These are phyloP conservation scores for Mythimna loreyi DNA, from an alignment of 2,888 invertebrate genomes.

Conservation along the genomic window DNA sequence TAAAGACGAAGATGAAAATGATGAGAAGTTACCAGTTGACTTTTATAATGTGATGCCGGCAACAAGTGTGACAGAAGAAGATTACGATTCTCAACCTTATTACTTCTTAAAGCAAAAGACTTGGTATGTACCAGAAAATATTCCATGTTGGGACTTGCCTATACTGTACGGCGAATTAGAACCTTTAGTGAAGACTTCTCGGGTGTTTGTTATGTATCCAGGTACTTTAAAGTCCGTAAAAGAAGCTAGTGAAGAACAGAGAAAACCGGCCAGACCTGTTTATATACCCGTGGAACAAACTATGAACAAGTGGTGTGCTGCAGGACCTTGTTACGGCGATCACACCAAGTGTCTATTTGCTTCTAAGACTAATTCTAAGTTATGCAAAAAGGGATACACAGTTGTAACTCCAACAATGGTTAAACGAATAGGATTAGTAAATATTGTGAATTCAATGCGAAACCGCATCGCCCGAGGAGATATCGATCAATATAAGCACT, in stretches of 20 bases:
- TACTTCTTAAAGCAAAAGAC: slow-evolving; percentile 46
- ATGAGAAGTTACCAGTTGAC: slow-evolving; percentile 64
- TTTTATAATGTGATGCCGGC: slow-evolving; percentile 81
- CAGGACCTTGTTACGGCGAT: slow-evolving; percentile 84
- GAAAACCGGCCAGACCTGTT: slow-evolving; percentile 24
- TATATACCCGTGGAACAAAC: slow-evolving; percentile 49
- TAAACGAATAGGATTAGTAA: slow-evolving; percentile 78
- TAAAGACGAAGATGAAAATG: slow-evolving; percentile 48
- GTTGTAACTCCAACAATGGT: slow-evolving; percentile 72
- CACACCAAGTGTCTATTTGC: slow-evolving; percentile 85
- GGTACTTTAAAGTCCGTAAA: slow-evolving; percentile 75
- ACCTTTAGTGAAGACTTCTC: slow-evolving; percentile 52
- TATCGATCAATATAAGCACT: slow-evolving; percentile 74
- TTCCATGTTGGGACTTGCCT: slow-evolving; percentile 85
- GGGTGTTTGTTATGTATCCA: slow-evolving; percentile 76
- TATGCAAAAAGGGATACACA: slow-evolving; percentile 75
- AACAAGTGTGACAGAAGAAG: slow-evolving; percentile 51
- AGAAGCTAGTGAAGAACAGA: slow-evolving; percentile 51
- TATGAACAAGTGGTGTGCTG: slow-evolving; percentile 83
- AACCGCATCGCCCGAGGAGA: slow-evolving; percentile 81
- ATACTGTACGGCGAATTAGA: slow-evolving; percentile 78
- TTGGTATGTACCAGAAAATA: slow-evolving; percentile 83
- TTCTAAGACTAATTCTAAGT: slow-evolving; percentile 67
- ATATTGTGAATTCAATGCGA: slow-evolving; percentile 85
- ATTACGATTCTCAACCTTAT: slow-evolving; percentile 12